Evolutionary conservation across 2,113 vertebrate genomes (phyloP).

Genomic region (Caranx ignobilis): DNA sequence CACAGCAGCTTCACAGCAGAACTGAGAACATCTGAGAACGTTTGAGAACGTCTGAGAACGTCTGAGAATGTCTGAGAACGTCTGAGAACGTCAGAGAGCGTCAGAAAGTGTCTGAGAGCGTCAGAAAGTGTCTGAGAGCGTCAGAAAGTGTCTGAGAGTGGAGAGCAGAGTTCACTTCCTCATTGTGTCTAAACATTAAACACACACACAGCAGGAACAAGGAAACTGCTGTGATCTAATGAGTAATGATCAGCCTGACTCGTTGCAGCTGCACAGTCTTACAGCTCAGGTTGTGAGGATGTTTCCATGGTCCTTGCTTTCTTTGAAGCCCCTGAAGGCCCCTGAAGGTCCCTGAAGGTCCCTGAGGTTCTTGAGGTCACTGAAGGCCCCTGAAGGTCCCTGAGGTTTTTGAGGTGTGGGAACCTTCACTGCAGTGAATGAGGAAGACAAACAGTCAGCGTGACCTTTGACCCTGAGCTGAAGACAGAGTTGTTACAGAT

Average conservation of each 20-base stretch:
- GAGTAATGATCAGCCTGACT: no score
- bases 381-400: not conserved
- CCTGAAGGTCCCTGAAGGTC: not conserved
- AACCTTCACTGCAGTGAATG: slow-evolving; percentile 8
- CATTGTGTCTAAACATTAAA: slow-evolving; percentile 52
- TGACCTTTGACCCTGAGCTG: slow-evolving; percentile 16
- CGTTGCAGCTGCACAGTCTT: no score
- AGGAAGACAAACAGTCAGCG: slow-evolving; percentile 10
- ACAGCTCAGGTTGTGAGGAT: not conserved
- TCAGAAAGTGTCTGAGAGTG: no score
- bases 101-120: no score
- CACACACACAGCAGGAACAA: not conserved
- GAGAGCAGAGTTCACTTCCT: slow-evolving; percentile 65
- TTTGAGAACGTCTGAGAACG: no score
- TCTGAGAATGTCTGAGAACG: no score
- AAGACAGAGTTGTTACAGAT: slow-evolving; percentile 10
- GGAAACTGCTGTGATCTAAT: no score
- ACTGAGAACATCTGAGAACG: no score
- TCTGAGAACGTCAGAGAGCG: no score
- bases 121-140: no score
- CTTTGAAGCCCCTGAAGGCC: not conserved
- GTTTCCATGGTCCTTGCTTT: not conserved
- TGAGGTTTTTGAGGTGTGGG: slow-evolving; percentile 6
- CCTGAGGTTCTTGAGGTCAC: not conserved
- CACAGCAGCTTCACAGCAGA: no score